Evolutionary conservation across 2,888 invertebrate species (phyloP).

Genomic region (Epinotia brunnichana): DNA sequence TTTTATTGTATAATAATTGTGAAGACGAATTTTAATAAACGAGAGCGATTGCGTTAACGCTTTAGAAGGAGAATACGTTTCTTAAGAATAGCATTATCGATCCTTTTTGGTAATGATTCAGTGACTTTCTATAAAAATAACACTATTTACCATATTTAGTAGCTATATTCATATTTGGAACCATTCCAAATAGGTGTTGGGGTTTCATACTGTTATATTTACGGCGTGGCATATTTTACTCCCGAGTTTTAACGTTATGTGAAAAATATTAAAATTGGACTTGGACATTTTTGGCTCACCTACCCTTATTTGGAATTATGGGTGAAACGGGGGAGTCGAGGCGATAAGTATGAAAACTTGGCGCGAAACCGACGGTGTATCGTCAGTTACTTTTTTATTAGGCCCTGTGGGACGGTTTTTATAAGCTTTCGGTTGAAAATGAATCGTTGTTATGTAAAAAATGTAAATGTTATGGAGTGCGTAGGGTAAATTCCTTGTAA

Average conservation of each 20-base stretch:
- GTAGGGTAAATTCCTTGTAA: background rate
- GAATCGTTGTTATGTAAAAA: constrained; percentile 20
- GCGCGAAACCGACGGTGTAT: constrained; percentile 32
- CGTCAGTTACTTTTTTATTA: constrained; percentile 26
- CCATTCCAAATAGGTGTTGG: constrained; percentile 70
- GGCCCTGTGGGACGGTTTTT: constrained; percentile 26
- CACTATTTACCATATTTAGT: constrained; percentile 45
- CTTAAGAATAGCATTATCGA: background rate
- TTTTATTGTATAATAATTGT: no score
- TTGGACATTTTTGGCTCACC: constrained; percentile 46
- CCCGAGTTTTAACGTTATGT: constrained; percentile 61
- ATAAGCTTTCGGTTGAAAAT: constrained; percentile 6
- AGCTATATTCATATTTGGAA: constrained; percentile 72
- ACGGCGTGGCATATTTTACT: constrained; percentile 64
- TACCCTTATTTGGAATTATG: constrained; percentile 40
- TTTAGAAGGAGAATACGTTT: background rate
- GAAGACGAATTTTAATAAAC: no score
- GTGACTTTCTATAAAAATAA: constrained; percentile 2
- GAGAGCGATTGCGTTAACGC: no score
- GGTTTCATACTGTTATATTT: constrained; percentile 64
- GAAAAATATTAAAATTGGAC: constrained; percentile 49
- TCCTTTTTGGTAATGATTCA: constrained; percentile 11
- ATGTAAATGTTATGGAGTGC: constrained; percentile 5
- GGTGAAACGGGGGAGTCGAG: constrained; percentile 3
- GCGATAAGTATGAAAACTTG: constrained; percentile 41